These are phyloP conservation scores for Drosophila mulleri DNA, from an alignment of 2,888 invertebrate genomes.

Conservation along the genomic window DNA sequence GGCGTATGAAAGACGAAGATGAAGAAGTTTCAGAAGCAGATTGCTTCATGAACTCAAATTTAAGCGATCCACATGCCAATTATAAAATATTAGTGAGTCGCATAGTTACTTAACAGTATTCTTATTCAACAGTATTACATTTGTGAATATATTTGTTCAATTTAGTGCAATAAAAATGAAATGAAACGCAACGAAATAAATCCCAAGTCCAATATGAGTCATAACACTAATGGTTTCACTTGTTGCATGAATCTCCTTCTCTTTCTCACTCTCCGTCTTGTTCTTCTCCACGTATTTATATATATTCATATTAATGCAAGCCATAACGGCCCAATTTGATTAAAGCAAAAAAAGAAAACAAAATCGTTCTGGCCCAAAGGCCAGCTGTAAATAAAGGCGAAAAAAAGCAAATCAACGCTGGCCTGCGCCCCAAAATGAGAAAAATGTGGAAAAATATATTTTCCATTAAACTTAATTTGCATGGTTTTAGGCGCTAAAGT, in stretches of 20 bases:
- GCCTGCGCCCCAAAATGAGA: conserved; percentile 16
- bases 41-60: too few relatives aligned
- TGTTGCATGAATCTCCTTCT: conserved; percentile 47
- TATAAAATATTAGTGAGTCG: neutral
- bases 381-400: conserved; percentile 12
- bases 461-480: conserved; percentile 77
- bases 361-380: conserved; percentile 19
- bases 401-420: conserved; percentile 7
- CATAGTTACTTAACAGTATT: neutral
- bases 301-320: conserved; percentile 53
- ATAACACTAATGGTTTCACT: conserved; percentile 12
- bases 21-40: too few relatives aligned
- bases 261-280: neutral
- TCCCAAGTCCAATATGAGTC: conserved; percentile 2
- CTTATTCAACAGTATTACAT: neutral
- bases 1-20: too few relatives aligned
- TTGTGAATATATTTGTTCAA: neutral
- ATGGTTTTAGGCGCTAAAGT: conserved; percentile 68
- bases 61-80: too few relatives aligned
- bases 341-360: conserved; percentile 29
- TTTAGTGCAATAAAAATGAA: neutral
- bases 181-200: neutral
- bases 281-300: neutral
- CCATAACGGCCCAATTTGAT: conserved; percentile 52
- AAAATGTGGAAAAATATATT: conserved; percentile 67